These are phyloP conservation scores for Drosophila robusta DNA, from an alignment of 2,888 invertebrate species.

Conservation along the genomic window DNA sequence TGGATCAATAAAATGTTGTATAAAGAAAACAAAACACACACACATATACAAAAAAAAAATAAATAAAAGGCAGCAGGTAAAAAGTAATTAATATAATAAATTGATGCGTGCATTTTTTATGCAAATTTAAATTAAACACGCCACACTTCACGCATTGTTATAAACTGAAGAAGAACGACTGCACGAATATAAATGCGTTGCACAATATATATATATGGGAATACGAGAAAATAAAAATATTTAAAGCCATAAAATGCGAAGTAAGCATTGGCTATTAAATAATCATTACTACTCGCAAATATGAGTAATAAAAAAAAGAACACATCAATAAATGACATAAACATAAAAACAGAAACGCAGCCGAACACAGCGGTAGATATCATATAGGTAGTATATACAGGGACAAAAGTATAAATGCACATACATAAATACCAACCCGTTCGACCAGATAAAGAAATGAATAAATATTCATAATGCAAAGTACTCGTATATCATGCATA, in stretches of 20 bases:
- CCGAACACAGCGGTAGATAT: background rate
- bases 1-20: slow-evolving; percentile 27
- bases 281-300: slow-evolving; percentile 66
- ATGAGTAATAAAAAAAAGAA: slow-evolving; percentile 44
- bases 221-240: slow-evolving; percentile 20
- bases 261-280: slow-evolving; percentile 62
- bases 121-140: slow-evolving; percentile 64
- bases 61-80: slow-evolving; percentile 12
- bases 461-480: slow-evolving; percentile 13
- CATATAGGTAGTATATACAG: background rate
- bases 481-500: slow-evolving; percentile 24
- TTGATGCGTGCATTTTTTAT: slow-evolving; percentile 61
- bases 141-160: slow-evolving; percentile 50
- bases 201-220: slow-evolving; percentile 11
- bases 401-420: background rate
- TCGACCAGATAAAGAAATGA: slow-evolving; percentile 4
- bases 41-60: background rate
- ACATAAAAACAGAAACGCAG: slow-evolving; percentile 20
- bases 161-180: slow-evolving; percentile 24
- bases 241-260: slow-evolving; percentile 57
- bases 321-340: slow-evolving; percentile 43
- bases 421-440: slow-evolving; percentile 5
- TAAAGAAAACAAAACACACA: slow-evolving; percentile 5
- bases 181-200: slow-evolving; percentile 11
- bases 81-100: slow-evolving; percentile 56